phyloP scores from a whole-genome alignment of 2,797 vertebrate species.

The Rallus crepitans region DNA sequence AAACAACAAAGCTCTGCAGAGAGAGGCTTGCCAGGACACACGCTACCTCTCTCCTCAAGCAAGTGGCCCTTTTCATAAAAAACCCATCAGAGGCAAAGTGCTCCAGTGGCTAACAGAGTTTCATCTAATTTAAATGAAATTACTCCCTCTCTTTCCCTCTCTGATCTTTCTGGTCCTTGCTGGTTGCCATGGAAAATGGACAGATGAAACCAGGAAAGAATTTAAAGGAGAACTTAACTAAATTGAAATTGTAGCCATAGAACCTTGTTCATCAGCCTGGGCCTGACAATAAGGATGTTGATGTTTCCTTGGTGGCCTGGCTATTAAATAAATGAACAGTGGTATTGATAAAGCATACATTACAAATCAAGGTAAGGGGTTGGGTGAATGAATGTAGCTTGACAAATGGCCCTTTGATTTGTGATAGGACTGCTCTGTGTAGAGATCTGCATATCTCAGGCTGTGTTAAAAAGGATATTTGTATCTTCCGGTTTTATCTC shows the following conservation, averaged over 20 bases:
- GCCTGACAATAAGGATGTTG: background rate
- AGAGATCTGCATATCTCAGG: background rate
- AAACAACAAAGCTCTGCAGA: background rate
- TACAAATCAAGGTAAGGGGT: background rate
- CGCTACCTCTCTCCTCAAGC: accelerated
- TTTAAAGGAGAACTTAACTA: background rate
- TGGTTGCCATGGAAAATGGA: slow-evolving; percentile 30
- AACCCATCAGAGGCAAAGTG: background rate
- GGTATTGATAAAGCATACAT: background rate
- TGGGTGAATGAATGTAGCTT: background rate
- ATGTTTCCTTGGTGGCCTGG: background rate
- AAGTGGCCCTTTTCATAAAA: background rate
- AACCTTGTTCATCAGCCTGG: background rate
- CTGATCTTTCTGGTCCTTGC: slow-evolving; percentile 4
- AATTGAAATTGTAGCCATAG: background rate
- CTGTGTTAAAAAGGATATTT: accelerated
- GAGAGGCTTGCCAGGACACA: background rate
- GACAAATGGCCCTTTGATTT: background rate
- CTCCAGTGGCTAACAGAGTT: background rate
- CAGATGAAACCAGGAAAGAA: slow-evolving; percentile 13
- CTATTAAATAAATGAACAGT: background rate
- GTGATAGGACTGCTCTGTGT: background rate
- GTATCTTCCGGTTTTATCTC: background rate
- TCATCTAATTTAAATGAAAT: background rate
- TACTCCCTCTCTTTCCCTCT: background rate